phyloP scores from a whole-genome alignment of 2,113 vertebrate species.

The Passer montanus region DNA sequence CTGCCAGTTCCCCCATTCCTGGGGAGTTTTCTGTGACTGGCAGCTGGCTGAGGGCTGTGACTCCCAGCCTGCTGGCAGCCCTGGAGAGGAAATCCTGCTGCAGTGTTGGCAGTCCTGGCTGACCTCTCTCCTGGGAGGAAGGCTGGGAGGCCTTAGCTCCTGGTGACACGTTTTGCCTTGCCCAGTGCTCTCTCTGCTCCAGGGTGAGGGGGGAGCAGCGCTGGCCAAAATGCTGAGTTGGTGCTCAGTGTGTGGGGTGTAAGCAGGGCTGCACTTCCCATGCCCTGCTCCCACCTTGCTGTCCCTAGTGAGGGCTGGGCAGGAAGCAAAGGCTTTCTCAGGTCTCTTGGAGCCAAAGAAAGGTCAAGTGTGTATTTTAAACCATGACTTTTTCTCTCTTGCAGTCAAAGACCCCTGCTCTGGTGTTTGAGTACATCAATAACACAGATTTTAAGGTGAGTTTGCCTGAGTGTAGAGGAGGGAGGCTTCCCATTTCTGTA shows the following conservation, averaged over 20 bases:
- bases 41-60: not conserved
- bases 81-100: not conserved
- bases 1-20: not conserved
- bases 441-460: slow-evolving; percentile 99
- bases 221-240: accelerated
- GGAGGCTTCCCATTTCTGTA: not conserved
- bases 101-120: not conserved
- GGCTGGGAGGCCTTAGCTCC: not conserved
- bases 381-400: slow-evolving; percentile 39
- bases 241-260: not conserved
- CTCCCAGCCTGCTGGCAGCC: not conserved
- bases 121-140: not conserved
- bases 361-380: not conserved
- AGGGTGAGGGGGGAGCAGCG: accelerated
- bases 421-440: slow-evolving; percentile 99
- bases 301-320: not conserved
- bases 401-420: slow-evolving; percentile 97
- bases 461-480: not conserved
- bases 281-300: not conserved
- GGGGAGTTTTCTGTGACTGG: not conserved
- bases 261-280: not conserved
- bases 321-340: not conserved
- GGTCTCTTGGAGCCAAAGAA: not conserved
- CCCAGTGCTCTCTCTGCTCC: not conserved
- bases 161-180: not conserved